Evolutionary conservation across 2,888 invertebrate genomes (phyloP).

Genomic region (Drosophila buzzatii): DNA sequence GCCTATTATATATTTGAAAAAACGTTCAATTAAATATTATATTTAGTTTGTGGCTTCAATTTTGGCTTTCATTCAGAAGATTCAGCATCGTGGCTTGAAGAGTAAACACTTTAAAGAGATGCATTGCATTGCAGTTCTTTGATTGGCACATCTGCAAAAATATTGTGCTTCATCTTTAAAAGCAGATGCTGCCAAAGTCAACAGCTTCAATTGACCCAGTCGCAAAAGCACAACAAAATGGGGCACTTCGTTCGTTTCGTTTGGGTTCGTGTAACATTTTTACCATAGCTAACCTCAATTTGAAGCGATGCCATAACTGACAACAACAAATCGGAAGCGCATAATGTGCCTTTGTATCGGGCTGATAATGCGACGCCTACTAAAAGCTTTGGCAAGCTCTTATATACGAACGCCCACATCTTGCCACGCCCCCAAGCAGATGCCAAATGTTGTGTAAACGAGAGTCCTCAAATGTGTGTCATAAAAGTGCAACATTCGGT

Average conservation of each 20-base stretch:
- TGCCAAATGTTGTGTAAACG: conserved; percentile 79
- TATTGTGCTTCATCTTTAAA: conserved; percentile 1
- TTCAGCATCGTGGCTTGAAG: too few species aligned
- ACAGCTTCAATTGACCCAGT: conserved; percentile 33
- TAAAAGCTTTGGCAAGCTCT: conserved; percentile 67
- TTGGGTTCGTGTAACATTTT: conserved; percentile 33
- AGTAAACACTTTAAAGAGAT: background rate
- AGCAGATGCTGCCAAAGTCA: conserved; percentile 28
- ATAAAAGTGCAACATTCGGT: conserved; percentile 64
- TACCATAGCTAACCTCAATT: conserved; percentile 62
- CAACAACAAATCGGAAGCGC: conserved; percentile 68
- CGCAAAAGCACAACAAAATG: conserved; percentile 22
- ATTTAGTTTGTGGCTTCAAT: too few species aligned
- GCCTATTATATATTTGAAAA: too few species aligned
- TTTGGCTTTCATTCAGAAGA: too few species aligned
- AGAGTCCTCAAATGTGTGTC: conserved; percentile 65
- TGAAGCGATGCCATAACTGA: conserved; percentile 59
- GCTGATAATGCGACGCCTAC: conserved; percentile 71
- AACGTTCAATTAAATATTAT: too few species aligned
- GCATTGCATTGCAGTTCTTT: too few species aligned
- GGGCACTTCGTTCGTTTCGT: conserved; percentile 28
- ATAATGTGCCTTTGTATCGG: conserved; percentile 79
- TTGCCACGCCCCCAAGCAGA: conserved; percentile 29
- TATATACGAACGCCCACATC: conserved; percentile 30
- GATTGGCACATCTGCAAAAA: background rate